Evolutionary conservation across 2,888 invertebrate species (phyloP).

Genomic region (Temnothorax rugatulus): DNA sequence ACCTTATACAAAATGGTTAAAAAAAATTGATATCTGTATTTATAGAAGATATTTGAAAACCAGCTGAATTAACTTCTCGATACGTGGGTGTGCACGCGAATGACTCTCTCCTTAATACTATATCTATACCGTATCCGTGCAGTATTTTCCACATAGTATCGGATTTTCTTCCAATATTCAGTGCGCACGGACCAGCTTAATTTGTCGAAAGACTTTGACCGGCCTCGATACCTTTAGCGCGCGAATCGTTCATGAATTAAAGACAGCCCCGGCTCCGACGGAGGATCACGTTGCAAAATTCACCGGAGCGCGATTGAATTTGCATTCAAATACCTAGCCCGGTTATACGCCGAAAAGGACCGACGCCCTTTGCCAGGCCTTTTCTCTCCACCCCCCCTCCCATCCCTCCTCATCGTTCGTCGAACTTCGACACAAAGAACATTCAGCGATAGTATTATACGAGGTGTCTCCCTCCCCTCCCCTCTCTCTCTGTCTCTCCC

Average conservation of each 20-base stretch:
- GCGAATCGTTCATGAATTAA: constrained; percentile 69
- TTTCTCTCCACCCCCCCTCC: constrained; percentile 55
- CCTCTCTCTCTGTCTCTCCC: not conserved
- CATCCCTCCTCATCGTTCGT: constrained; percentile 34
- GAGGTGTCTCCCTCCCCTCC: not conserved
- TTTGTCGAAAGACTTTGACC: constrained; percentile 57
- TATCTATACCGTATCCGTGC: not conserved
- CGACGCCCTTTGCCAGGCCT: constrained; percentile 62
- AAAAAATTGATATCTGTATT: not conserved
- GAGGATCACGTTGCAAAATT: constrained; percentile 72
- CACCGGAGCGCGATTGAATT: constrained; percentile 72
- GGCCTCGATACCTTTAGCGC: constrained; percentile 52
- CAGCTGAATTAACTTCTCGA: not conserved
- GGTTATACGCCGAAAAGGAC: constrained; percentile 68
- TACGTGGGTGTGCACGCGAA: not conserved
- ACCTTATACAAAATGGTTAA: not conserved
- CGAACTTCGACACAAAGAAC: constrained; percentile 72
- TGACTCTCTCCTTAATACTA: constrained; percentile 9
- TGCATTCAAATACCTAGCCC: constrained; percentile 75
- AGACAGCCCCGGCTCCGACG: constrained; percentile 52
- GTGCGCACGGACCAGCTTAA: constrained; percentile 49
- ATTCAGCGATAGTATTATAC: constrained; percentile 68
- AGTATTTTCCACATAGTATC: constrained; percentile 37
- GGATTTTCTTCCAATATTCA: constrained; percentile 55
- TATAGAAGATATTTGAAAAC: not conserved